Evolutionary conservation across 2,888 invertebrate genomes (phyloP), one percentile per base, ranked within the genome.

Genomic region (Eulithis prunata): DNA sequence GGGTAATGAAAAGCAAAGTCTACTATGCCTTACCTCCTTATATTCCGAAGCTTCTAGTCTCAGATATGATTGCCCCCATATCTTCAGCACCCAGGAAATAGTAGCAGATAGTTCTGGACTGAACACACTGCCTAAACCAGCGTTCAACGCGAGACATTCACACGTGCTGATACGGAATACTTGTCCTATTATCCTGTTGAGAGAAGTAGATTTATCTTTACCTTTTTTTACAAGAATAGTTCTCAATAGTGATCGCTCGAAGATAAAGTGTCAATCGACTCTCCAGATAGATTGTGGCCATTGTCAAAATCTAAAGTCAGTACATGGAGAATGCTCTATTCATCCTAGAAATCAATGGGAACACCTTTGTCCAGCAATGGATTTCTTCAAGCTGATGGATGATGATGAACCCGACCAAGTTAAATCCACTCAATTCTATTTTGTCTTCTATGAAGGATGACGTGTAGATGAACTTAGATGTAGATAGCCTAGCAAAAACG

Each of bases 21-120:
- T 11, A 38, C 6, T 13, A 68, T 41, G 6, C 41, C 74, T 65
- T 57, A 92, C 92, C 86, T 91, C 89, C 0, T 84, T 81, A 69
- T 91, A 89, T 49, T 87, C 81, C 0, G 84, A 79, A 0, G 84
- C 72, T 63, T 88, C 84, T 12, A 95, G 95, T 78, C 96, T 88
- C 66, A 97, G 88, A 80, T 97, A 98, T 0, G 95, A 94, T 72
- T 95, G 92, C 56, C 96, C 95, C 96, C 97, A 97, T 73, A 96
- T 94, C 76, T 95, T 95, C 54, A 98, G 89, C 78, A 97, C 96
- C 97, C 97, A 97, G 74, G 96, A 95, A 54, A 96, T 90, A 0
- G 96, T 96, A 52, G 95, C 95, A 1, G 96, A 95, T 2, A 97
- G 94, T 85, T 97, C 97, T 0, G 97, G 97, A 82, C 97, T 97